Percentiles rank a stretch among this genome's conserved stretches.
These are phyloP conservation scores for Xerus inauris DNA, from an alignment of 2,113 vertebrate genomes.

Conservation along the genomic window DNA sequence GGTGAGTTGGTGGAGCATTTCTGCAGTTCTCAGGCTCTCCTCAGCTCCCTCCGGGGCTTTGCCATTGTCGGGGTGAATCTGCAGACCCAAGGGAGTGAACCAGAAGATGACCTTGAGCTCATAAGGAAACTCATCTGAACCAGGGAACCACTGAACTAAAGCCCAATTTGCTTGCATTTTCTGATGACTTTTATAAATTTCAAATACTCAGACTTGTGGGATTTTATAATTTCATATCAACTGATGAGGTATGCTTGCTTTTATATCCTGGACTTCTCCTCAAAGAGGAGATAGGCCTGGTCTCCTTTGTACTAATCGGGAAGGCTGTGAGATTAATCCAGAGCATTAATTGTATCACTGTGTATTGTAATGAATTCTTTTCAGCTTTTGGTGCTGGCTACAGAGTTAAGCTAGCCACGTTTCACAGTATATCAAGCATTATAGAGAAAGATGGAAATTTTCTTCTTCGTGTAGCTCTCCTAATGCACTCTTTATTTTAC, in stretches of 20 bases:
- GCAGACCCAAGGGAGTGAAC: background rate
- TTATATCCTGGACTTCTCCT: conserved; percentile 87
- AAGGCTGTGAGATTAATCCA: conserved; percentile 88
- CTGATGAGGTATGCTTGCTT: conserved; percentile 91
- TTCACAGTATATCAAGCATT: conserved; percentile 86
- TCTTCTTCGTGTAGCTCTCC: conserved; percentile 88
- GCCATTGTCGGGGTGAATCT: background rate
- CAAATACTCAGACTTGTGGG: conserved; percentile 81
- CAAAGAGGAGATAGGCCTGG: conserved; percentile 87
- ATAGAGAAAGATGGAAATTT: conserved; percentile 82
- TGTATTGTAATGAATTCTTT: conserved; percentile 86
- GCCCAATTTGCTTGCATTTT: conserved; percentile 80
- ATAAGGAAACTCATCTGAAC: conserved; percentile 57
- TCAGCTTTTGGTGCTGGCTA: conserved; percentile 82
- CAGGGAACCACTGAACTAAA: conserved; percentile 78
- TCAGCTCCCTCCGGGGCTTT: conserved; percentile 1
- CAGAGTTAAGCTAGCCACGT: conserved; percentile 71
- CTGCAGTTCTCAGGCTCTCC: background rate
- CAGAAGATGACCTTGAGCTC: conserved; percentile 58
- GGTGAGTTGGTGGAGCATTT: background rate
- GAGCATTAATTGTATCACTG: conserved; percentile 91
- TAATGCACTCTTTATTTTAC: conserved; percentile 92
- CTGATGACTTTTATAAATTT: conserved; percentile 86
- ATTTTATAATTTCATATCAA: conserved; percentile 89
- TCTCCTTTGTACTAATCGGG: conserved; percentile 89